Conservation (phyloP, 2,113 vertebrate species). For the Carassius gibelio region DNA sequence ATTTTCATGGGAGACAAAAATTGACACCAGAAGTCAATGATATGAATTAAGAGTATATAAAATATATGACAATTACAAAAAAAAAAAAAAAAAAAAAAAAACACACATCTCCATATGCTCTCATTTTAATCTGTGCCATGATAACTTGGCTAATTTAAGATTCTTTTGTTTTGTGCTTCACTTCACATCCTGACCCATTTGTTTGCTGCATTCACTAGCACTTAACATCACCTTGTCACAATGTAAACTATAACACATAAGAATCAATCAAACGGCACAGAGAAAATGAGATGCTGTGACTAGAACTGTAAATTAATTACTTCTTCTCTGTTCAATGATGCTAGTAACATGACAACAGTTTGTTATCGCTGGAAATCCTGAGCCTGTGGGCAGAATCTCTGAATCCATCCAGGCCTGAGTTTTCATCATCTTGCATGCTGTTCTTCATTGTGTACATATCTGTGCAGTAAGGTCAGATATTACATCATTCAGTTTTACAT, state of each 20-base stretch:
- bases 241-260: conserved; percentile 18
- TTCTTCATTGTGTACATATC: neutral
- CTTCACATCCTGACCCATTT: neutral
- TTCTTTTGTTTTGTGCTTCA: neutral
- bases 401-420: neutral
- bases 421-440: too few relatives aligned
- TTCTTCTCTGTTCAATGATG: neutral
- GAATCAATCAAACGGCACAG: neutral
- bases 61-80: too few relatives aligned
- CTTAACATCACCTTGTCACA: neutral
- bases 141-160: neutral
- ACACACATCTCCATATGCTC: neutral
- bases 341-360: conserved; percentile 5
- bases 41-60: too few relatives aligned
- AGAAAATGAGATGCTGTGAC: conserved; percentile 9
- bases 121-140: neutral
- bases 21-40: too few relatives aligned
- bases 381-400: neutral
- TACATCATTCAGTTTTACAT: neutral
- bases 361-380: conserved; percentile 10
- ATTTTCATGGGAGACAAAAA: too few relatives aligned
- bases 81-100: too few relatives aligned
- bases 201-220: conserved; percentile 3
- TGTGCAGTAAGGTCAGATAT: neutral
- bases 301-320: neutral